phyloP scores from a whole-genome alignment of 1,140 invertebrate genomes.

The Globodera rostochiensis region DNA sequence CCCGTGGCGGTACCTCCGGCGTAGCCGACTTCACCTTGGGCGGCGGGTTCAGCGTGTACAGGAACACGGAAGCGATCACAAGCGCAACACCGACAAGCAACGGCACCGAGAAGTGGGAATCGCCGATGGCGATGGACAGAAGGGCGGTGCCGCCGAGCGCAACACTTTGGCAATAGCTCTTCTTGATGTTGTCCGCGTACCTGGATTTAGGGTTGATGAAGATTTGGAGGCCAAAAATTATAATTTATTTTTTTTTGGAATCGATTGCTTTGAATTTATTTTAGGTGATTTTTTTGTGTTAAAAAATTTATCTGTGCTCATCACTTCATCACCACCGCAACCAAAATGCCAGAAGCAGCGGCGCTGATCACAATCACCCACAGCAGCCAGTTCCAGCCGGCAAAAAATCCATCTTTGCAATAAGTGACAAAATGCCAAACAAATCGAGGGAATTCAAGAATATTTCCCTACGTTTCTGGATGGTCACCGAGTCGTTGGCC shows the following conservation, averaged over 20 bases:
- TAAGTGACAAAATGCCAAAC: constrained; percentile 8
- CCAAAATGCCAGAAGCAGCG: constrained; percentile 82
- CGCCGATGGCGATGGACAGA: constrained; percentile 43
- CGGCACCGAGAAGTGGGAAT: constrained; percentile 29
- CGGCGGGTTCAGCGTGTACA: constrained; percentile 45
- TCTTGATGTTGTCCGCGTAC: constrained; percentile 85
- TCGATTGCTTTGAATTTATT: too few relatives aligned
- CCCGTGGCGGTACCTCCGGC: constrained; percentile 10
- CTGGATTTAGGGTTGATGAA: neutral
- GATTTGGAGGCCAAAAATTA: neutral
- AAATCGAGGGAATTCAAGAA: constrained; percentile 2
- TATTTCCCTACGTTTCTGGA: constrained; percentile 30
- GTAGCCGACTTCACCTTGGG: constrained; percentile 15
- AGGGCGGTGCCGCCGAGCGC: constrained; percentile 46
- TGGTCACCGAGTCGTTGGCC: constrained; percentile 29
- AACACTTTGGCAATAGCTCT: constrained; percentile 47
- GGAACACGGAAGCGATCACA: constrained; percentile 43
- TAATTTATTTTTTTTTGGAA: too few relatives aligned
- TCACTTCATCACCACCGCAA: constrained; percentile 85
- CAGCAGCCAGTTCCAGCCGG: constrained; percentile 80
- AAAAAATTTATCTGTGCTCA: neutral
- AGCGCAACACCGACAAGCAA: constrained; percentile 35
- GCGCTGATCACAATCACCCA: constrained; percentile 80
- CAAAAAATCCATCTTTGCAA: constrained; percentile 53
- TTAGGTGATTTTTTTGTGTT: neutral